Percentiles rank a stretch among this genome's conserved stretches.
Evolutionary conservation across 2,113 vertebrate species (phyloP).

Genomic region (Cyrtonyx montezumae): DNA sequence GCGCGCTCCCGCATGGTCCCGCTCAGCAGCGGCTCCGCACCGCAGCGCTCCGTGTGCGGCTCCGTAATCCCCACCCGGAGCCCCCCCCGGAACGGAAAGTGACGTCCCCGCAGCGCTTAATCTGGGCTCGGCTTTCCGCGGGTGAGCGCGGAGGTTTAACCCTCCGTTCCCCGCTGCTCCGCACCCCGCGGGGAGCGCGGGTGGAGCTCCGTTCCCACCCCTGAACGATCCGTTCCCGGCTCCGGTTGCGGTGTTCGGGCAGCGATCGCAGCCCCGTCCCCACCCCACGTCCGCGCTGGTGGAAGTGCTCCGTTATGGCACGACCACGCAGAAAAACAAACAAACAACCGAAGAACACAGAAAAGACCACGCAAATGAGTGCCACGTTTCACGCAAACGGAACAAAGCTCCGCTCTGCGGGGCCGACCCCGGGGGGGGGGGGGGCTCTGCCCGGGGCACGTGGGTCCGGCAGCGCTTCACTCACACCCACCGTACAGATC

Average conservation of each 20-base stretch:
- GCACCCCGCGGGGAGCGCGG: neutral
- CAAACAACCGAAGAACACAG: neutral
- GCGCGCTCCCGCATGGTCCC: slow-evolving; percentile 41
- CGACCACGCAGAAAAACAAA: no score
- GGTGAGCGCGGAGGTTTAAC: neutral
- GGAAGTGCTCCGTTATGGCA: neutral
- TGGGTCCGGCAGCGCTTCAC: neutral
- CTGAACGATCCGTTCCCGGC: neutral
- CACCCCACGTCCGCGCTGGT: neutral
- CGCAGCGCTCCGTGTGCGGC: neutral
- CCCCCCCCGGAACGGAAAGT: slow-evolving; percentile 55
- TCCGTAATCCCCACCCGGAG: neutral
- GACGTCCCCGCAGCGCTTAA: slow-evolving; percentile 47
- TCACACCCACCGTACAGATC: slow-evolving; percentile 73
- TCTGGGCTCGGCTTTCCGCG: neutral
- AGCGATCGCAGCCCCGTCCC: fast-evolving
- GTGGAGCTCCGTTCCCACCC: neutral
- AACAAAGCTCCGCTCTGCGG: neutral
- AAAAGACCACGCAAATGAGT: neutral
- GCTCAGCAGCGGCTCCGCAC: neutral
- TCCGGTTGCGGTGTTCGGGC: neutral
- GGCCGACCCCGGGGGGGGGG: neutral
- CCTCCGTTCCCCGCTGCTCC: neutral
- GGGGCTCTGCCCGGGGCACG: no score
- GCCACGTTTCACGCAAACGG: neutral